Percentiles rank a stretch among this genome's conserved stretches.
Evolutionary conservation across 2,888 invertebrate genomes (phyloP).

Genomic region (Drosophila infuscata): DNA sequence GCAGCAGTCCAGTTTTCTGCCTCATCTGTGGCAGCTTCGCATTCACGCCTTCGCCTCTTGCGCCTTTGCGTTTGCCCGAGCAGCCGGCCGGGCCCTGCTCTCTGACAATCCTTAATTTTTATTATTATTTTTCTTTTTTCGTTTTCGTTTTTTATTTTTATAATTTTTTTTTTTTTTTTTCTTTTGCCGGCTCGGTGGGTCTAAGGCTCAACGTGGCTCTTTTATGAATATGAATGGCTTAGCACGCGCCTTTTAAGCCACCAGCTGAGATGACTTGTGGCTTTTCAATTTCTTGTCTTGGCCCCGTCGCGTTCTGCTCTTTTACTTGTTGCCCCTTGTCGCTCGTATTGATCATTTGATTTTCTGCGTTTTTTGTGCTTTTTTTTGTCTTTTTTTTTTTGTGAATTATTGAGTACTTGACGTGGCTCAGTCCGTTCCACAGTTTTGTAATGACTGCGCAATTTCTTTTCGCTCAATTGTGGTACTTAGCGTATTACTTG

Average conservation of each 20-base stretch:
- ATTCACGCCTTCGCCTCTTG: slow-evolving; percentile 41
- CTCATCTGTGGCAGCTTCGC: slow-evolving; percentile 49
- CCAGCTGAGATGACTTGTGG: slow-evolving; percentile 82
- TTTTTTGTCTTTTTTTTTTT: slow-evolving; percentile 37
- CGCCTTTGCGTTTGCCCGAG: neutral
- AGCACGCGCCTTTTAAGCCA: slow-evolving; percentile 81
- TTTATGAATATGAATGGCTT: slow-evolving; percentile 81
- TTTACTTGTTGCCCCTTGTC: slow-evolving; percentile 62
- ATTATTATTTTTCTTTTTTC: slow-evolving; percentile 45
- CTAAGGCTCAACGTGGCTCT: slow-evolving; percentile 50
- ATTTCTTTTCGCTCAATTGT: slow-evolving; percentile 65
- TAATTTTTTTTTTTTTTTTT: slow-evolving; percentile 8
- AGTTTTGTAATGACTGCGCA: slow-evolving; percentile 68
- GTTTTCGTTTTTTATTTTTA: slow-evolving; percentile 4
- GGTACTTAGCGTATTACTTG: slow-evolving; percentile 67
- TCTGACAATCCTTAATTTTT: slow-evolving; percentile 68
- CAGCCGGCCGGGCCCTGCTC: slow-evolving; percentile 46
- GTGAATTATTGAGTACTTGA: slow-evolving; percentile 77
- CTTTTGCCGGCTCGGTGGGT: slow-evolving; percentile 38
- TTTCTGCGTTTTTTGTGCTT: slow-evolving; percentile 52
- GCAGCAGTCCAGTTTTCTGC: slow-evolving; percentile 58
- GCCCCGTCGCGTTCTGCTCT: slow-evolving; percentile 48
- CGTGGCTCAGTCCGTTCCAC: slow-evolving; percentile 48
- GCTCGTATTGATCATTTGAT: slow-evolving; percentile 74
- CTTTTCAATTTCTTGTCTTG: slow-evolving; percentile 74